Base-by-base conservation (phyloP, 2,797 vertebrate genomes). In the Poliocrania exsul region DNA sequence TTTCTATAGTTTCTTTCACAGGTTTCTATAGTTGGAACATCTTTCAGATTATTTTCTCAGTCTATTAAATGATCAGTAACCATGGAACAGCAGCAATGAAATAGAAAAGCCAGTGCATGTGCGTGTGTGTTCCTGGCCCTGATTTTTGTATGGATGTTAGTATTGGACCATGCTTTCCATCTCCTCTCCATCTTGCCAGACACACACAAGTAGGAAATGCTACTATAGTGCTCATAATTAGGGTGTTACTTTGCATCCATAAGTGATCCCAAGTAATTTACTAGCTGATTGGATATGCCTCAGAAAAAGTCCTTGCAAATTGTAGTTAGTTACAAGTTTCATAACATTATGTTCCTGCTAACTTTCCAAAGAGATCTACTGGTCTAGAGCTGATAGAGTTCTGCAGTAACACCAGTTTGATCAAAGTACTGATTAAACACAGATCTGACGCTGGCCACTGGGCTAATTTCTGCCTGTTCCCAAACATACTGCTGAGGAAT, bases 111-210 rank as follows among this genome's bases (percentile, higher is more conserved):
- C 40, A 40, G 54, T 10, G 26, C 21, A 5, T 2, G 2, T 17
- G 16, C 18, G 13, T 58, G 24, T 80, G 13, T 61, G 18, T 72
- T 35, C 11, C n/a, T 69, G 35, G 14, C 13, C 42, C 28, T 50
- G 40, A 47, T 35, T 74, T 74, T 53, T 0, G 0, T 37, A n/a
- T 0, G 9, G 29, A 33, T 51, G 9, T 40, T 80, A 11, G 15
- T 51, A 49, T 21, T 12, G 10, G 24, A 75, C 19, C 5, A 24
- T 2, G 5, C 9, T 40, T 81, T 38, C 38, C 65, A 65, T 47
- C 42, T 57, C 17, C 28, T 72, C 29, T 37, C 44, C 2, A 1
- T 35, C 58, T 75, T 61, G 19, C 20, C 37, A 57, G 35, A 26
- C 37, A 49, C 23, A 35, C 24, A 23, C 1, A 8, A 12, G 18